These are phyloP conservation scores for Silvanus unidentatus DNA, from an alignment of 2,888 invertebrate genomes.

Conservation along the genomic window DNA sequence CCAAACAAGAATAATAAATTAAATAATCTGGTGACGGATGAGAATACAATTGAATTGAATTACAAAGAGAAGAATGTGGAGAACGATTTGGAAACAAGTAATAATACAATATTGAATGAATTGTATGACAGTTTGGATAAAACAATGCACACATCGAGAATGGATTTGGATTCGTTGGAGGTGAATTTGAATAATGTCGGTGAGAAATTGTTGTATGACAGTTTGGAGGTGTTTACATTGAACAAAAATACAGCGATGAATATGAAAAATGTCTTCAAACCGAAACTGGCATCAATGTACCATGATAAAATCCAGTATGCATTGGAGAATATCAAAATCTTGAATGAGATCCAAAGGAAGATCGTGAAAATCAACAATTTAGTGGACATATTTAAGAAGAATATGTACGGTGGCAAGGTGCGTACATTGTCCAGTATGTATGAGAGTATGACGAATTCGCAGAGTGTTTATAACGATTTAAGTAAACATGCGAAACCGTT, in stretches of 20 bases:
- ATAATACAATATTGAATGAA: slow-evolving; percentile 32
- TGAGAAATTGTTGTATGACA: slow-evolving; percentile 33
- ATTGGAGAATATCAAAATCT: slow-evolving; percentile 55
- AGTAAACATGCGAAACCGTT: slow-evolving; percentile 49
- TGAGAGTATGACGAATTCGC: slow-evolving; percentile 56
- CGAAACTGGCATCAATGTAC: slow-evolving; percentile 18
- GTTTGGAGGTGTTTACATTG: slow-evolving; percentile 33
- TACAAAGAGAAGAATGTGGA: slow-evolving; percentile 44
- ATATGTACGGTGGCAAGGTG: slow-evolving; percentile 65
- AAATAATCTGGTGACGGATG: slow-evolving; percentile 25
- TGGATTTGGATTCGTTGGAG: slow-evolving; percentile 39
- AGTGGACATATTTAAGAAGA: slow-evolving; percentile 52
- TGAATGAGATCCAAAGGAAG: slow-evolving; percentile 62
- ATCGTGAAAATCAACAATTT: slow-evolving; percentile 65
- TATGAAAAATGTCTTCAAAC: slow-evolving; percentile 42
- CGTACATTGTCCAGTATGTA: slow-evolving; percentile 65
- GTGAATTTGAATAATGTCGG: slow-evolving; percentile 30
- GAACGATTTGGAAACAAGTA: slow-evolving; percentile 36
- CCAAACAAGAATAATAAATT: slow-evolving; percentile 27
- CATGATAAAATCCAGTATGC: slow-evolving; percentile 39
- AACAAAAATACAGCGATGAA: slow-evolving; percentile 26
- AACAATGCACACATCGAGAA: slow-evolving; percentile 31
- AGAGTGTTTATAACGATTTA: slow-evolving; percentile 49
- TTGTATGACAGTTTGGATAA: slow-evolving; percentile 43
- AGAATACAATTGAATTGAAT: slow-evolving; percentile 40